Evolutionary conservation across 2,113 vertebrate genomes (phyloP).

Genomic region (Nyctereutes procyonoides): DNA sequence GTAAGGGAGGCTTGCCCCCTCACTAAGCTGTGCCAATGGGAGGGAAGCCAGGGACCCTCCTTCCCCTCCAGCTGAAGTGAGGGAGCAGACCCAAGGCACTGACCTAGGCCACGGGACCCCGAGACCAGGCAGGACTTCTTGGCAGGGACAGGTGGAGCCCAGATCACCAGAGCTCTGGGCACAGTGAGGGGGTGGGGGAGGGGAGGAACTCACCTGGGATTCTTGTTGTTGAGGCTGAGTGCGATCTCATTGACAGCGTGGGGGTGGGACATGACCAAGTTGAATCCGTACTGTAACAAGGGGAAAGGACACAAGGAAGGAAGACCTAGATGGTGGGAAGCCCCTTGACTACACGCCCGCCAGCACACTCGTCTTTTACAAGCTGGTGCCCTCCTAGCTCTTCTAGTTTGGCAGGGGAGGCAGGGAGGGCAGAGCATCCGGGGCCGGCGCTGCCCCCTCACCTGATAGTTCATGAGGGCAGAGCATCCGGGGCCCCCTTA

Average conservation of each 20-base stretch:
- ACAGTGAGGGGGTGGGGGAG: neutral
- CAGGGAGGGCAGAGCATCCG: neutral
- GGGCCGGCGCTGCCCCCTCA: slow-evolving; percentile 74
- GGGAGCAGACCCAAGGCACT: neutral
- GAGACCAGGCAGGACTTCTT: neutral
- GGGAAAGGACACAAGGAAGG: slow-evolving; percentile 45
- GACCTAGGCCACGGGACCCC: neutral
- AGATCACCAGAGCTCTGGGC: neutral
- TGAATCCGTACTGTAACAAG: slow-evolving; percentile 95
- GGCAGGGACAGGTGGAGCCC: neutral
- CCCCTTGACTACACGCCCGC: neutral
- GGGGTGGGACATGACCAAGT: slow-evolving; percentile 98
- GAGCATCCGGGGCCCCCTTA: slow-evolving; percentile 72
- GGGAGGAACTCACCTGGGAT: slow-evolving; percentile 90
- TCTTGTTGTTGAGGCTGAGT: slow-evolving; percentile 98
- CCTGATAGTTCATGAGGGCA: slow-evolving; percentile 99
- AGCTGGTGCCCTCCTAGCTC: neutral
- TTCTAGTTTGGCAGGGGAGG: neutral
- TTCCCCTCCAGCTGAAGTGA: neutral
- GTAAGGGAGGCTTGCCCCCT: neutral
- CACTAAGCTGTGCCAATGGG: neutral
- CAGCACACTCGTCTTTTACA: neutral
- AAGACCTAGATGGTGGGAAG: neutral
- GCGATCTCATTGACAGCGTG: slow-evolving; percentile 99
- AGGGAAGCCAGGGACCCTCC: neutral